These are phyloP conservation scores for Onychorhynchus coronatus DNA, from an alignment of 2,113 vertebrate genomes.

Conservation along the genomic window DNA sequence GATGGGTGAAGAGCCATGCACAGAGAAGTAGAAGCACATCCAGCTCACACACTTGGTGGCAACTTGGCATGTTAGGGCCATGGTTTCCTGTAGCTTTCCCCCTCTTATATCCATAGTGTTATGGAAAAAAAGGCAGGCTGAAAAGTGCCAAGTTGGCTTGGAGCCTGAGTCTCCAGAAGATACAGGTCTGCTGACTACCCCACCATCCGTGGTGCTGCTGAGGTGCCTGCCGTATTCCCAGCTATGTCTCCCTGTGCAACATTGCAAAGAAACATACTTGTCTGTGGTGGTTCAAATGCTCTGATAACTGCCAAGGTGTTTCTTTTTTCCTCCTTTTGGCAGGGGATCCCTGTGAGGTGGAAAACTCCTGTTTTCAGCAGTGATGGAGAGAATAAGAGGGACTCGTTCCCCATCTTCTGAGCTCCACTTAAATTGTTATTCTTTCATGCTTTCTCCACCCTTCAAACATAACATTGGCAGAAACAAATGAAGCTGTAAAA, in stretches of 20 bases:
- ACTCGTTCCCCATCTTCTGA: slow-evolving; percentile 40
- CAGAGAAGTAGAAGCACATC: not conserved
- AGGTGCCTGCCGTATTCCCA: not conserved
- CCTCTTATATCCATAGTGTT: not conserved
- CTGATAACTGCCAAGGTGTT: not conserved
- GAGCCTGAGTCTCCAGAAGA: not conserved
- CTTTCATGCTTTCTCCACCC: slow-evolving; percentile 13
- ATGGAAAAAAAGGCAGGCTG: not conserved
- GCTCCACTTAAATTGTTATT: slow-evolving; percentile 19
- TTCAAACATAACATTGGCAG: slow-evolving; percentile 47
- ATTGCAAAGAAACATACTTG: not conserved
- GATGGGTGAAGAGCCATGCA: not conserved
- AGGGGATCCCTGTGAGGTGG: not conserved
- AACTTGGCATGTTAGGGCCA: not conserved
- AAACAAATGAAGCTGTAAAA: slow-evolving; percentile 59
- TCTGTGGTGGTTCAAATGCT: not conserved
- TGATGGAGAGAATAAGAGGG: slow-evolving; percentile 4
- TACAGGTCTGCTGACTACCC: not conserved
- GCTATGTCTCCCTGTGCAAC: not conserved
- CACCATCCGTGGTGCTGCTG: not conserved
- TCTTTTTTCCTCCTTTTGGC: not conserved
- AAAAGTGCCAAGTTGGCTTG: not conserved
- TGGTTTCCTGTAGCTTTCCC: not conserved
- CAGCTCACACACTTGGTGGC: not conserved
- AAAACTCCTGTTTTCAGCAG: not conserved